Evolutionary conservation across 2,113 vertebrate species (phyloP).

Genomic region (Symphodus melops): DNA sequence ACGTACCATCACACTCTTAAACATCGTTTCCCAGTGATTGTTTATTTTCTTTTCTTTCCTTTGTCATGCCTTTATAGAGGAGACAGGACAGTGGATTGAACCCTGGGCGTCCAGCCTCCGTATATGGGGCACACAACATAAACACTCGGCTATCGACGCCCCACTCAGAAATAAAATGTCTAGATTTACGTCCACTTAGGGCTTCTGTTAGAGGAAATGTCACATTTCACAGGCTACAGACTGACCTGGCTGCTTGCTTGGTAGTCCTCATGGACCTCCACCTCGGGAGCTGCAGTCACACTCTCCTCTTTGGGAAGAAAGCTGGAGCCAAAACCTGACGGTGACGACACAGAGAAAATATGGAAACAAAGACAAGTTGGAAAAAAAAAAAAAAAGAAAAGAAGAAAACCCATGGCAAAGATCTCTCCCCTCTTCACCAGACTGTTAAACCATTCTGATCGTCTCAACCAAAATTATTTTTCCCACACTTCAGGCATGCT

Average conservation of each 20-base stretch:
- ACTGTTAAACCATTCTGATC: conserved; percentile 36
- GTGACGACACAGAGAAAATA: conserved; percentile 56
- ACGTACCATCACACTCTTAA: too few relatives aligned
- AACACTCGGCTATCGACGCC: too few relatives aligned
- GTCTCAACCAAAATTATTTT: conserved; percentile 49
- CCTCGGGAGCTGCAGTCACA: conserved; percentile 85
- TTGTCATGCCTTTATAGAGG: too few relatives aligned
- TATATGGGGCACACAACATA: too few relatives aligned
- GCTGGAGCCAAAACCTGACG: conserved; percentile 92
- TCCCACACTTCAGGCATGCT: conserved; percentile 46
- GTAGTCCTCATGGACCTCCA: conserved; percentile 85
- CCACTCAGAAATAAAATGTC: too few relatives aligned
- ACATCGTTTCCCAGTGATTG: too few relatives aligned
- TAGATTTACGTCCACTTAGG: too few relatives aligned
- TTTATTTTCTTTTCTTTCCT: too few relatives aligned
- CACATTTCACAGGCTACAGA: background rate
- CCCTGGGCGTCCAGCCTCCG: too few relatives aligned
- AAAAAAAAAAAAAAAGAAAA: too few relatives aligned
- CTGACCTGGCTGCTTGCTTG: conserved; percentile 93
- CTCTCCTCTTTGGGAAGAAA: conserved; percentile 97
- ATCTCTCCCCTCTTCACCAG: conserved; percentile 55
- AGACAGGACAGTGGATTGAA: too few relatives aligned
- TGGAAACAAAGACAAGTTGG: conserved; percentile 48
- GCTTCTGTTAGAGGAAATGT: background rate
- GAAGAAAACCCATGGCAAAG: background rate